Conservation (phyloP, 92 coral and sea anemone species). For the Ricordea florida region DNA sequence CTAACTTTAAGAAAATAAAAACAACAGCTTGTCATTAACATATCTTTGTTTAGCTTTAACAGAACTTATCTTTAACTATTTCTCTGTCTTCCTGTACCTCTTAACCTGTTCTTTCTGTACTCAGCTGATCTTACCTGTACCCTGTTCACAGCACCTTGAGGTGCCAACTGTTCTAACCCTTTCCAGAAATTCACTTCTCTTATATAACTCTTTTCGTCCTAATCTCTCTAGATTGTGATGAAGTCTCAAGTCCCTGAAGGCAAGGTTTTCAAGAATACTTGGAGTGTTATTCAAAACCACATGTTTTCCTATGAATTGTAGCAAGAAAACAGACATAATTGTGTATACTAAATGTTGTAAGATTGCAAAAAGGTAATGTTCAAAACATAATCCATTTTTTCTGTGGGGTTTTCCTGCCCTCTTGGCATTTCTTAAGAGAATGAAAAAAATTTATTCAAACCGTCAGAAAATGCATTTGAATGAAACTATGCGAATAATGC, state of each 20-base stretch:
- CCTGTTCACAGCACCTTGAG: too few species aligned
- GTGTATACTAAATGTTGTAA: background rate
- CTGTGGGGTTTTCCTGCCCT: background rate
- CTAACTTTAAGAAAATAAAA: background rate
- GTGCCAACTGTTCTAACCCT: background rate
- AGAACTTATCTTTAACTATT: too few species aligned
- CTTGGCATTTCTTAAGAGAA: background rate
- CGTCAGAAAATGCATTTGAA: constrained; percentile 1
- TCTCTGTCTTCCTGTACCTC: background rate
- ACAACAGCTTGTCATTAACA: too few species aligned
- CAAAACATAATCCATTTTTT: constrained; percentile 12
- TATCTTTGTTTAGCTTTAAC: too few species aligned
- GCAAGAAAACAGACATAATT: too few species aligned
- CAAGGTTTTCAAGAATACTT: constrained; percentile 21
- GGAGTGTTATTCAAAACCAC: constrained; percentile 8
- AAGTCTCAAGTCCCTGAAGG: constrained; percentile 35
- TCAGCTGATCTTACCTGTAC: background rate
- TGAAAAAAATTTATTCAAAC: background rate
- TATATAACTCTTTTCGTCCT: constrained; percentile 15
- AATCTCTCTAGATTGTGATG: constrained; percentile 33
- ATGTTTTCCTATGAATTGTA: background rate
- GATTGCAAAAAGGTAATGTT: background rate
- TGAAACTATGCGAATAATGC: constrained; percentile 64
- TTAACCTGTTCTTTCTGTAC: background rate
- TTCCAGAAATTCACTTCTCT: background rate